Evolutionary conservation across 2,888 invertebrate genomes (phyloP), one percentile per base, ranked within the genome.

Genomic region (Nudaria mundana): DNA sequence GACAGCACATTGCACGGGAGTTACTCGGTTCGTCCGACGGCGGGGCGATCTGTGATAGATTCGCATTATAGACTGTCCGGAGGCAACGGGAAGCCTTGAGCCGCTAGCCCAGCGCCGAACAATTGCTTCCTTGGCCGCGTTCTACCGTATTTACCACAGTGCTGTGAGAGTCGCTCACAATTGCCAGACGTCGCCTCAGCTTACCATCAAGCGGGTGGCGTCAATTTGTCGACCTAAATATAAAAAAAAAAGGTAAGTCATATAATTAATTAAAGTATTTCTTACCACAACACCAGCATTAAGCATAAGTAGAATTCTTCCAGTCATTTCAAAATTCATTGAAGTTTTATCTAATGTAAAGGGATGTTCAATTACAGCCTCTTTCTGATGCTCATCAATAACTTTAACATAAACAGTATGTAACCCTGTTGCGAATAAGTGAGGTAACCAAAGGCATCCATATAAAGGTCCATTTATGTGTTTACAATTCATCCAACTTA

Each of bases 271-370:
- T 10, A 18, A 5, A 2, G 3, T 14, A 5, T 24, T 10, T 12
- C 34, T 91, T 90, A 96, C 96, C 69, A 95, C 85, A 56, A 84
- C 81, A 53, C 92, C 92, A 32, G 94, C 92, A 73, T 95, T 92
- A 31, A 93, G 84, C 95, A 96, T 96, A 1, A 97, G 90, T 30
- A 94, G 85, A 44, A 96, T 81, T 71, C 94, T 91, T 5, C 95
- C 90, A 45, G 92, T 70, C 30, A 95, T 61, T 48, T 91, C 90
- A 78, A 95, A 95, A 32, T 90, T 85, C 32, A 93, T 73, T 54
- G 86, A 76, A 14, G 92, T 91, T 2, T 93, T 94, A 78, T 97
- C 96, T 41, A 97, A 72, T 8, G 95, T 92, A 84, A 97, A 97
- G 30, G 91, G 91, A 67, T 96, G 95, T n/a, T 82, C 81, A 33